Evolutionary conservation across 2,888 invertebrate genomes (phyloP), one percentile per base, ranked within the genome.

Genomic region (Nomada fucata): DNA sequence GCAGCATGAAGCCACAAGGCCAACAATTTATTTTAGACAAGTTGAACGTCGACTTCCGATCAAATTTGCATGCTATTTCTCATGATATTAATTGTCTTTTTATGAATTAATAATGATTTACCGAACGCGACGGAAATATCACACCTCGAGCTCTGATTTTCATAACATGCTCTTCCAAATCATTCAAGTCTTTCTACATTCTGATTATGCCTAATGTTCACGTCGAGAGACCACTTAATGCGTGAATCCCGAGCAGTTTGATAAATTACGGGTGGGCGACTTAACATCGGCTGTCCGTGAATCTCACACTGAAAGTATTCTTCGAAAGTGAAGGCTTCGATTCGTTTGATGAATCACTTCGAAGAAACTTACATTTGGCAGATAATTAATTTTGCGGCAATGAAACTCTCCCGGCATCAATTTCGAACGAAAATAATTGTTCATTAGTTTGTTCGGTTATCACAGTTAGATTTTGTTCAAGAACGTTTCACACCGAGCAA

Each of bases 1-100:
- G 9, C 29, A 20, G 26, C 47, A 29, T 10, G 44, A 59, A 4
- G 53, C 55, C 26, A 26, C 47, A 18, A 23, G 42, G 44, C 36
- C 47, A 26, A 26, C 44, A 29, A 47, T 69, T n/a, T 69, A 47
- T 44, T 69, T 69, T 7, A 57, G n/a, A 57, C 18, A 10, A 36
- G 5, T 11, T 18, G 44, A 18, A 15, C 55, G 42, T 68, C 18
- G 11, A 42, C 18, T 44, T 36, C 42, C 44, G 23, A 23, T 5
- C 7, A 52, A 52, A 18, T 18, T 29, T 29, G 29, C 7, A 29
- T 5, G 0, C 36, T 67, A 36, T 10, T 36, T 52, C 29, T 29
- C 29, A 29, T 29, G 29, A 7, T 36, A 36, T 36, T 7, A 36
- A 36, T 36, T 36, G 5, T 7, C 36, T 36, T 36, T 36, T 36